These are phyloP conservation scores for Babylonia areolata DNA, from an alignment of 1,140 invertebrate species.

Conservation along the genomic window DNA sequence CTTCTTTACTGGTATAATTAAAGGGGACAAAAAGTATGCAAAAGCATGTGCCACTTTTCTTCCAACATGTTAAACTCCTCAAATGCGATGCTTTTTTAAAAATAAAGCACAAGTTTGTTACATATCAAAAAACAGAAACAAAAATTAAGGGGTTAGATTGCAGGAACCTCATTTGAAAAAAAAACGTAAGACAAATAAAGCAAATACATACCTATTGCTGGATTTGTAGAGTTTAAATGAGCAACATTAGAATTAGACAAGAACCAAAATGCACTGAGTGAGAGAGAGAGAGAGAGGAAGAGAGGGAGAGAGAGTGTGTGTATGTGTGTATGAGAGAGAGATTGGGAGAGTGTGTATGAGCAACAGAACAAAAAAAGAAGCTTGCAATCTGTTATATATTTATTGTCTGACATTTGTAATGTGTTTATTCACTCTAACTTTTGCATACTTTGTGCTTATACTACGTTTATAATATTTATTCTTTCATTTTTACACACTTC, in stretches of 20 bases:
- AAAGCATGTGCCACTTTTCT: neutral
- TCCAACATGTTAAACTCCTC: too few relatives aligned
- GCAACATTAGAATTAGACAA: neutral
- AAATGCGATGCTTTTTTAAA: too few relatives aligned
- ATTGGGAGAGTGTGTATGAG: neutral
- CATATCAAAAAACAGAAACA: too few relatives aligned
- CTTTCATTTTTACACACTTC: too few relatives aligned
- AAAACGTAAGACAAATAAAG: neutral
- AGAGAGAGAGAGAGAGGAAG: too few relatives aligned
- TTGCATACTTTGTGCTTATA: too few relatives aligned
- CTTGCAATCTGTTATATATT: too few relatives aligned
- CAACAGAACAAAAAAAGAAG: too few relatives aligned
- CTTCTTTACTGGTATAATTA: neutral
- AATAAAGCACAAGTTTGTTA: neutral
- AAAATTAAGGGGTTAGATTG: too few relatives aligned
- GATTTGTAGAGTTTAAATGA: neutral
- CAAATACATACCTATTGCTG: slow-evolving; percentile 22
- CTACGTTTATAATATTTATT: neutral
- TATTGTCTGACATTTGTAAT: too few relatives aligned
- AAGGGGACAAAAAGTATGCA: neutral
- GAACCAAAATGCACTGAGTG: neutral
- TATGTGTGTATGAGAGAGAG: neutral
- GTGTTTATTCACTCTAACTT: too few relatives aligned
- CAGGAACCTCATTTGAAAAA: neutral
- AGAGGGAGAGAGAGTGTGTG: neutral